Percentiles rank a stretch among this genome's conserved stretches.
Evolutionary conservation across 2,888 invertebrate species (phyloP).

Genomic region (Drosophila mayaguana): DNA sequence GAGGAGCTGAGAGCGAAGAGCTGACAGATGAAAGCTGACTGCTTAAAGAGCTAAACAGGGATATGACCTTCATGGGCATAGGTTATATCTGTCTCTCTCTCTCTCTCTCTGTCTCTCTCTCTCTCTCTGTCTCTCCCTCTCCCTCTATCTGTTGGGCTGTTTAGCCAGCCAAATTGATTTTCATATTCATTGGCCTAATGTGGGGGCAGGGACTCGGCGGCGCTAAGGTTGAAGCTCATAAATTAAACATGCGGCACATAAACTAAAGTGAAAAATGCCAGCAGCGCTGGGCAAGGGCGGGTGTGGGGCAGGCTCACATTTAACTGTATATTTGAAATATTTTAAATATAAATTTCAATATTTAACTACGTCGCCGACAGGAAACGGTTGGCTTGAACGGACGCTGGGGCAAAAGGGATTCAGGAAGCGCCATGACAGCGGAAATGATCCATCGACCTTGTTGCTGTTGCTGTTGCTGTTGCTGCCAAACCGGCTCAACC

Average conservation of each 20-base stretch:
- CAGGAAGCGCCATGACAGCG: slow-evolving; percentile 74
- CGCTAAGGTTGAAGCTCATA: slow-evolving; percentile 55
- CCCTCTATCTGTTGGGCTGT: slow-evolving; percentile 1
- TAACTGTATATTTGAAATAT: slow-evolving; percentile 77
- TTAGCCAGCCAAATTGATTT: slow-evolving; percentile 63
- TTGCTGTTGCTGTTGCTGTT: slow-evolving; percentile 24
- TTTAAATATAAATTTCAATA: slow-evolving; percentile 80
- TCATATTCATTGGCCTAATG: slow-evolving; percentile 70
- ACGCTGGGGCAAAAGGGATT: slow-evolving; percentile 51
- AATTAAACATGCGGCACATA: slow-evolving; percentile 75
- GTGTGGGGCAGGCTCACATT: slow-evolving; percentile 43
- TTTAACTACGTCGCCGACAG: slow-evolving; percentile 78
- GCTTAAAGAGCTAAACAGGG: slow-evolving; percentile 41
- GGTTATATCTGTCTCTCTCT: background rate
- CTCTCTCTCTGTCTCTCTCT: too few relatives aligned
- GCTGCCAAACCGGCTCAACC: background rate
- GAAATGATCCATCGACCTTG: slow-evolving; percentile 79
- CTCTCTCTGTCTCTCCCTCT: too few relatives aligned
- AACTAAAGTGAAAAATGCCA: slow-evolving; percentile 70
- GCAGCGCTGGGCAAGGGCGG: accelerated
- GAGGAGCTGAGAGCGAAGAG: background rate
- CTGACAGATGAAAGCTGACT: background rate
- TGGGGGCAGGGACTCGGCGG: slow-evolving; percentile 7
- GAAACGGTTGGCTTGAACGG: slow-evolving; percentile 69
- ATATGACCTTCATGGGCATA: slow-evolving; percentile 49